phyloP scores from a whole-genome alignment of 2,888 invertebrate genomes.

The Cerastis leucographa region DNA sequence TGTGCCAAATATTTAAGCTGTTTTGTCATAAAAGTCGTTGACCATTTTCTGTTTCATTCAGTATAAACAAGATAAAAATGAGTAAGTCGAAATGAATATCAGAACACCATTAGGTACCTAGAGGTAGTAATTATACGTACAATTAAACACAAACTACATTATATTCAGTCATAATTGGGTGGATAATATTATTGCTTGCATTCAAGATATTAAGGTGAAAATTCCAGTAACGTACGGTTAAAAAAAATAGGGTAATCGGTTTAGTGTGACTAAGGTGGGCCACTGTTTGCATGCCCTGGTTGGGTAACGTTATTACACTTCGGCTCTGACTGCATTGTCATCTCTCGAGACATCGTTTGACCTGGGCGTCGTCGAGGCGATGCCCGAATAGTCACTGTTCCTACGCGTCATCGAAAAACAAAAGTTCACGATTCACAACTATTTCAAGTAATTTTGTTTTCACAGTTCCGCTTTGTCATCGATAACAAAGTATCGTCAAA shows the following conservation, averaged over 20 bases:
- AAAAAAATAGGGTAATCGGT: slow-evolving; percentile 1
- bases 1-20: neutral
- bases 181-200: neutral
- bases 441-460: too few relatives aligned
- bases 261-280: neutral
- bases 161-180: neutral
- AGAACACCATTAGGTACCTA: neutral
- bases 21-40: neutral
- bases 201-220: neutral
- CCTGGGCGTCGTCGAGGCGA: neutral
- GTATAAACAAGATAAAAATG: neutral
- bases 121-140: neutral
- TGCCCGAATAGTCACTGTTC: too few relatives aligned
- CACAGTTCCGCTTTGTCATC: too few relatives aligned
- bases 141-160: neutral
- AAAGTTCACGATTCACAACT: too few relatives aligned
- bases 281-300: slow-evolving; percentile 4
- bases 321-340: slow-evolving; percentile 25
- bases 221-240: too few relatives aligned
- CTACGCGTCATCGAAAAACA: too few relatives aligned
- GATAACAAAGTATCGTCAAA: too few relatives aligned
- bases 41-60: neutral
- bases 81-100: neutral
- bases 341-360: slow-evolving; percentile 20
- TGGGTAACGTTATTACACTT: neutral